These are phyloP conservation scores for Plagiodera versicolora DNA, from an alignment of 2,888 invertebrate genomes.

Conservation along the genomic window DNA sequence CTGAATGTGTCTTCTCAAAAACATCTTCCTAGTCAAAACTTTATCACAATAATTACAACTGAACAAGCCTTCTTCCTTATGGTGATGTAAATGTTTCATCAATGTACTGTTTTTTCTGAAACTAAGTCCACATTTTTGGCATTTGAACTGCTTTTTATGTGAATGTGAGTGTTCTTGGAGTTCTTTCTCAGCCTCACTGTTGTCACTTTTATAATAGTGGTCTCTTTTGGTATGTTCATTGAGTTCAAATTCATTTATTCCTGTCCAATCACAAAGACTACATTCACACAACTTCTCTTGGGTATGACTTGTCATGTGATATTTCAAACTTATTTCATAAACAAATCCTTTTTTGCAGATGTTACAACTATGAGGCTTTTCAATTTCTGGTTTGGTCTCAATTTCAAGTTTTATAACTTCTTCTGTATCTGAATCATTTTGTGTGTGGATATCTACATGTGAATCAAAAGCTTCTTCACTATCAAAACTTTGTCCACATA, in stretches of 20 bases:
- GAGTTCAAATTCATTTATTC: slow-evolving; percentile 9
- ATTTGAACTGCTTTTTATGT: slow-evolving; percentile 15
- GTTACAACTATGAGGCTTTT: background rate
- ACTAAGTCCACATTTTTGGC: slow-evolving; percentile 27
- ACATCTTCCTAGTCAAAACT: slow-evolving; percentile 15
- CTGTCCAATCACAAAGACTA: slow-evolving; percentile 12
- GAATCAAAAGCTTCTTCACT: background rate
- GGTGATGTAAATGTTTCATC: slow-evolving; percentile 25
- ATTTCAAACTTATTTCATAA: slow-evolving; percentile 17
- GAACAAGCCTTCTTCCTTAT: slow-evolving; percentile 25
- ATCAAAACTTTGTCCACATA: background rate
- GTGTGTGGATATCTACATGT: background rate
- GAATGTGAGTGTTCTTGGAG: slow-evolving; percentile 3
- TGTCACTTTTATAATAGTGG: slow-evolving; percentile 1
- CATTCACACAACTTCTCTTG: slow-evolving; percentile 14
- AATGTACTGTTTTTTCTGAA: slow-evolving; percentile 29
- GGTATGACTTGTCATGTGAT: slow-evolving; percentile 16
- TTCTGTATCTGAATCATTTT: background rate
- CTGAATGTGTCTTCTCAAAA: slow-evolving; percentile 11
- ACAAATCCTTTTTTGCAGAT: slow-evolving; percentile 16
- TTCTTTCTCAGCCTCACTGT: background rate
- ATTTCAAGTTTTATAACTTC: background rate
- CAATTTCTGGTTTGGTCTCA: background rate
- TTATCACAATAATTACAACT: slow-evolving; percentile 30
- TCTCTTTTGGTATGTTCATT: slow-evolving; percentile 11